A percentile compares a stretch with the other conserved stretches of the same genome.
Evolutionary conservation across 30 jellyfish, hydroid and myxozoan genomes (phyloP).

Genomic region (Mastigias papua): DNA sequence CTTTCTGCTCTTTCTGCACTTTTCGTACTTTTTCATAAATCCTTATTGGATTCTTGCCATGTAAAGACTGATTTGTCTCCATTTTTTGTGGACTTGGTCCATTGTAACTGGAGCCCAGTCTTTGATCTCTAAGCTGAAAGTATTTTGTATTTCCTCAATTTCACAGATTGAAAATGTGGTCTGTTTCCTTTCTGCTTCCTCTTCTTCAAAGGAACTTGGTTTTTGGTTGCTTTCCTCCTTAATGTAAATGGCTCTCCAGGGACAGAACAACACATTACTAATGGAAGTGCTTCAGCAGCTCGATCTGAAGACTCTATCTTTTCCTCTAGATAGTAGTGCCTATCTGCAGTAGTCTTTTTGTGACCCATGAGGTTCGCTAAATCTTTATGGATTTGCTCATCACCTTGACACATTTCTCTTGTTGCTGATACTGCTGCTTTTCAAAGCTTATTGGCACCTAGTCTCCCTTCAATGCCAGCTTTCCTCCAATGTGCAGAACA

Average conservation of each 20-base stretch:
- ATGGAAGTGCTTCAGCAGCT: conserved; percentile 38
- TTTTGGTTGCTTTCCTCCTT: not conserved
- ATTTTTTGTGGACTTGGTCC: not conserved
- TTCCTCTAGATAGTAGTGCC: conserved; percentile 34
- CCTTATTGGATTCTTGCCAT: conserved; percentile 2
- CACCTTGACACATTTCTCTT: not conserved
- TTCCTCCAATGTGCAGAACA: conserved; percentile 7
- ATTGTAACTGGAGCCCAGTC: not conserved
- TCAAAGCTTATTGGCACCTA: conserved; percentile 35
- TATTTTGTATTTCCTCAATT: conserved; percentile 1
- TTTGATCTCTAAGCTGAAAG: not conserved
- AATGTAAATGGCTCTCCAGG: not conserved
- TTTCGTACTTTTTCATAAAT: conserved; percentile 49
- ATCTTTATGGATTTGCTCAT: conserved; percentile 23
- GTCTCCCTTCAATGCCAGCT: conserved; percentile 50
- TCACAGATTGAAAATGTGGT: conserved; percentile 12
- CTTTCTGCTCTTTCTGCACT: no score
- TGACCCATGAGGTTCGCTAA: conserved; percentile 57
- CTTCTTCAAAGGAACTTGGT: not conserved
- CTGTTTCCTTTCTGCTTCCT: no score
- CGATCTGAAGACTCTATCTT: conserved; percentile 37
- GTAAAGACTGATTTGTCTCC: not conserved
- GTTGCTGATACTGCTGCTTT: conserved; percentile 52
- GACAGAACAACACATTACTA: conserved; percentile 7
- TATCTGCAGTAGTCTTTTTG: conserved; percentile 41